Evolutionary conservation across 2,888 invertebrate genomes (phyloP), one percentile per base, ranked within the genome.

Genomic region (Syritta pipiens): DNA sequence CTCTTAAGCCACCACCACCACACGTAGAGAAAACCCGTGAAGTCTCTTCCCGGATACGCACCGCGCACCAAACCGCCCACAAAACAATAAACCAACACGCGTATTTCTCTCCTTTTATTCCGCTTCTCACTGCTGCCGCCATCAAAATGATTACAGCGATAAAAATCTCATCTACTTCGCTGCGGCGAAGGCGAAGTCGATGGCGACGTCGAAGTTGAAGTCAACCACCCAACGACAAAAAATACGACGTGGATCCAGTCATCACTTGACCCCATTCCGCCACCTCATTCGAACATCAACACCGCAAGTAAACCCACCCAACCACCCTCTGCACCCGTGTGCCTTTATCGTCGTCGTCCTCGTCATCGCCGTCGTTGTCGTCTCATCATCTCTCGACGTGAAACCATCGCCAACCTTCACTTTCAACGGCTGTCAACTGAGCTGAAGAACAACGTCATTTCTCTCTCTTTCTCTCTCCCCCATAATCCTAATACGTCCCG

Each of bases 181-280:
- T 72, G 12, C 17, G 30, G 22, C 35, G 10, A 9, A 19, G n/a
- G n/a, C n/a, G n/a, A n/a, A n/a, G n/a, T n/a, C n/a, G n/a, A n/a
- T n/a, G n/a, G n/a, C n/a, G n/a, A n/a, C n/a, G n/a, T n/a, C n/a
- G n/a, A n/a, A n/a, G n/a, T n/a, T n/a, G n/a, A n/a, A n/a, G n/a
- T 37, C 40, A 40, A 42, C 46, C 57, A 32, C 57, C 30, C 37
- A 37, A 63, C 37, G 24, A 30, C 19, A 35, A 35, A 49, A 14
- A 30, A 48, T 30, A 28, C 40, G 55, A n/a, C n/a, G n/a, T n/a
- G n/a, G n/a, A n/a, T n/a, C n/a, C n/a, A n/a, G n/a, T n/a, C n/a
- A 62, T 46, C 60, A 67, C 74, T 79, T 79, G 79, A 67, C 74
- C 74, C 67, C 79, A 74, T 79, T 67, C 79, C 60, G 60, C 74